Evolutionary conservation across 2,113 vertebrate species (phyloP).

Genomic region (Myrmecophaga tridactyla): DNA sequence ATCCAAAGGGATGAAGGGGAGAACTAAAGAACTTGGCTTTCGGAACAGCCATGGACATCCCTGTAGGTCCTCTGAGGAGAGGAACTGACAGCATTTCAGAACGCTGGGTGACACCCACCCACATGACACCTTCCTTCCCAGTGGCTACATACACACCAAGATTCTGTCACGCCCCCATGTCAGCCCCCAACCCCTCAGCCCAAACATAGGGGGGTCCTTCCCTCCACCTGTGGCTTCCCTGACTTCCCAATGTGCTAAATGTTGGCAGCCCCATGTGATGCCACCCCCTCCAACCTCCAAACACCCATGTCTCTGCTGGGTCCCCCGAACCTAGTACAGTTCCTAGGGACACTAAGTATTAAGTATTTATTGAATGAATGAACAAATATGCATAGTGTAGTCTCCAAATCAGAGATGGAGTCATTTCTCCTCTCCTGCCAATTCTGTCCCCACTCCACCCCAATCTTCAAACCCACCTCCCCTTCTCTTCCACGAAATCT

Average conservation of each 20-base stretch:
- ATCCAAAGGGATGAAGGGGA: background rate
- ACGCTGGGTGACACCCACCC: background rate
- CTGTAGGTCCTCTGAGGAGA: background rate
- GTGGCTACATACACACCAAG: too few relatives aligned
- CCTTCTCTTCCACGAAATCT: background rate
- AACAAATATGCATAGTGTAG: background rate
- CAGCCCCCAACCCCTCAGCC: background rate
- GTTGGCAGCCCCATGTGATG: fast-evolving
- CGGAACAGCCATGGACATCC: background rate
- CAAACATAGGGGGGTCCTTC: background rate
- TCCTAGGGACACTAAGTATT: fast-evolving
- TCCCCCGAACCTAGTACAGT: background rate
- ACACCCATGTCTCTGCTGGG: background rate
- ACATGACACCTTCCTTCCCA: background rate
- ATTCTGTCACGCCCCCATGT: background rate
- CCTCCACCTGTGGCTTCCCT: background rate
- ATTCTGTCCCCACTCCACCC: fast-evolving
- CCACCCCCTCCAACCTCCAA: background rate
- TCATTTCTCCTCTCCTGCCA: background rate
- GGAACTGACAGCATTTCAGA: background rate
- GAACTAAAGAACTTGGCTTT: background rate
- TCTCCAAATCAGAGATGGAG: background rate
- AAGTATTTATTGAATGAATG: background rate
- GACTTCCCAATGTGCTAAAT: background rate
- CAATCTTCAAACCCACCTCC: background rate